Conservation (phyloP, 2,113 vertebrate genomes). For the Vulpes vulpes region DNA sequence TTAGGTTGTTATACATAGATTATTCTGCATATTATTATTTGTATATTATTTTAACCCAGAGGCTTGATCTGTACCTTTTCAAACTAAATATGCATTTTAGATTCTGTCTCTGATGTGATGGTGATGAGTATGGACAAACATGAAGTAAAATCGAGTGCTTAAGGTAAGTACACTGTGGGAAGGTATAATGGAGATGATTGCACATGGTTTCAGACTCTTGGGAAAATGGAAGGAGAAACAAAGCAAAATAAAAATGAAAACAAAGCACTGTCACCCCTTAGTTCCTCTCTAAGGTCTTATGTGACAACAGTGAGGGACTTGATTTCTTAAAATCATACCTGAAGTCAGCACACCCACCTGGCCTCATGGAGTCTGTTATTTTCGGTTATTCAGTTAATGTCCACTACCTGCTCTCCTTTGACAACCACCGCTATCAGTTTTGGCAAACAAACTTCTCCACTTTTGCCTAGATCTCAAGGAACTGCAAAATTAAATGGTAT, state of each 20-base stretch:
- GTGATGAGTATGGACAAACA: background rate
- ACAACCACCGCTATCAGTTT: rapidly evolving
- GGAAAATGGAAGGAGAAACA: background rate
- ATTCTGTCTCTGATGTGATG: background rate
- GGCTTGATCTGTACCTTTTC: background rate
- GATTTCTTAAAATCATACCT: background rate
- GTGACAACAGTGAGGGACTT: background rate
- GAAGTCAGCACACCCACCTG: background rate
- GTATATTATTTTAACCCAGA: background rate
- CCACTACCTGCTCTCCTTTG: background rate
- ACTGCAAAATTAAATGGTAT: background rate
- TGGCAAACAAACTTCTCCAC: rapidly evolving
- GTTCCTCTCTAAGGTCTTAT: background rate
- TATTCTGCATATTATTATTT: background rate
- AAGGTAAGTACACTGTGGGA: too few species aligned
- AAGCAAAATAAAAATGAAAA: background rate
- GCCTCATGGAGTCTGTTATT: background rate
- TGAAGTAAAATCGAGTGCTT: rapidly evolving
- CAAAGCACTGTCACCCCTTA: background rate
- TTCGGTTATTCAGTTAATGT: background rate
- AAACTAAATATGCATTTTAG: background rate
- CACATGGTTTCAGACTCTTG: background rate
- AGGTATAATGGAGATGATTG: rapidly evolving
- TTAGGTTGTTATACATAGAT: too few species aligned
- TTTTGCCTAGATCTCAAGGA: background rate